Evolutionary conservation across 2,888 invertebrate genomes (phyloP).

Genomic region (Agrotis ipsilon): DNA sequence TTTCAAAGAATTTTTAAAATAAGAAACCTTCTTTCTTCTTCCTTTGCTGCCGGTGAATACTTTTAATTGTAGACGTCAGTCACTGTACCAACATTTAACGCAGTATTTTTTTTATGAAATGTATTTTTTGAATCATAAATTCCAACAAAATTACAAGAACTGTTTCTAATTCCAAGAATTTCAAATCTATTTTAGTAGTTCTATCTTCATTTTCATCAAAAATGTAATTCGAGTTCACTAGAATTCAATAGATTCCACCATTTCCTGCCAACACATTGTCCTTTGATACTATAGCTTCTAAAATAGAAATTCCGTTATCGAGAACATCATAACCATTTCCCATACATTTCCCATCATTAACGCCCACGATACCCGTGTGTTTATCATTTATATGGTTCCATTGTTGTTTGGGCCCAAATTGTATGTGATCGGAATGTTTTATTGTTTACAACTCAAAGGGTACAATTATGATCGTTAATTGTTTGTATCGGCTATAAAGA

Average conservation of each 20-base stretch:
- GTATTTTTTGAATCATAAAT: not conserved
- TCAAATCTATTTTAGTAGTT: not conserved
- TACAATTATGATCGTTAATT: conserved; percentile 68
- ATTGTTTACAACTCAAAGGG: conserved; percentile 68
- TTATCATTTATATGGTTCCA: conserved; percentile 66
- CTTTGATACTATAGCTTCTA: conserved; percentile 34
- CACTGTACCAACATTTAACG: too few species aligned
- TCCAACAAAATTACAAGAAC: not conserved
- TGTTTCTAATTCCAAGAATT: not conserved
- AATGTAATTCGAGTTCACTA: conserved; percentile 1
- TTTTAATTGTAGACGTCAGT: too few species aligned
- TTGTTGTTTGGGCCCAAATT: conserved; percentile 60
- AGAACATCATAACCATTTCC: conserved; percentile 48
- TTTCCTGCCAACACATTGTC: conserved; percentile 18
- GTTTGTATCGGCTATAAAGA: conserved; percentile 64
- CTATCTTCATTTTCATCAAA: conserved; percentile 13
- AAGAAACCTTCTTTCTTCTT: too few species aligned
- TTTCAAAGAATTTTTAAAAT: too few species aligned
- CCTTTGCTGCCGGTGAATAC: too few species aligned
- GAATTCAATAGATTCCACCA: conserved; percentile 20
- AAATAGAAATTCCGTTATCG: conserved; percentile 47
- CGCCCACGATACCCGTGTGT: conserved; percentile 67
- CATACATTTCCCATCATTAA: conserved; percentile 60
- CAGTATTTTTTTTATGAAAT: not conserved
- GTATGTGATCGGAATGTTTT: conserved; percentile 67